Evolutionary conservation across 2,888 invertebrate genomes (phyloP).

Genomic region (Megaustenia siamemsis): DNA sequence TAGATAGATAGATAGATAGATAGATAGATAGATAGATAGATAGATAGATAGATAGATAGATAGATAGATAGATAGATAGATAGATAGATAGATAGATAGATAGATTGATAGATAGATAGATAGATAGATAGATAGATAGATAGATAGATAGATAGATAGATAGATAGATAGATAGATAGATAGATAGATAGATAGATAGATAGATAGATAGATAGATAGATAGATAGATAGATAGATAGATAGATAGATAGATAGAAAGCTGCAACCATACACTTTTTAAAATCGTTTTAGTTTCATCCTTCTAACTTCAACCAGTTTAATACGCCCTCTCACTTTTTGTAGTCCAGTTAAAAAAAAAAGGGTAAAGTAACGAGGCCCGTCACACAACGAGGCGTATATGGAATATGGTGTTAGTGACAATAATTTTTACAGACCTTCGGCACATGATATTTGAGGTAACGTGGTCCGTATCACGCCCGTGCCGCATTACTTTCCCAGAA

Average conservation of each 20-base stretch:
- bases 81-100: constrained; percentile 26
- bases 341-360: too few species aligned
- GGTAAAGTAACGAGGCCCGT: too few species aligned
- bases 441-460: too few species aligned
- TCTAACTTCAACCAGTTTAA: too few species aligned
- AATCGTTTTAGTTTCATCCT: too few species aligned
- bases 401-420: too few species aligned
- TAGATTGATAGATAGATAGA: constrained; percentile 21
- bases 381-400: too few species aligned
- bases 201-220: constrained; percentile 27
- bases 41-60: constrained; percentile 25
- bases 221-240: constrained; percentile 11
- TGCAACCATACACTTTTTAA: too few species aligned
- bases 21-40: constrained; percentile 24
- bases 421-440: too few species aligned
- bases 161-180: constrained; percentile 23
- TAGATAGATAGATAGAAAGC: constrained; percentile 6
- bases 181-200: constrained; percentile 20
- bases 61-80: constrained; percentile 14
- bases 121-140: constrained; percentile 15
- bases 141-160: constrained; percentile 29
- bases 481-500: too few species aligned
- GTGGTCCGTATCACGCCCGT: too few species aligned
- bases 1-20: constrained; percentile 15
- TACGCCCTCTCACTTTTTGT: too few species aligned